Base-by-base conservation (phyloP, 2,113 vertebrate species). In the Anolis carolinensis region DNA sequence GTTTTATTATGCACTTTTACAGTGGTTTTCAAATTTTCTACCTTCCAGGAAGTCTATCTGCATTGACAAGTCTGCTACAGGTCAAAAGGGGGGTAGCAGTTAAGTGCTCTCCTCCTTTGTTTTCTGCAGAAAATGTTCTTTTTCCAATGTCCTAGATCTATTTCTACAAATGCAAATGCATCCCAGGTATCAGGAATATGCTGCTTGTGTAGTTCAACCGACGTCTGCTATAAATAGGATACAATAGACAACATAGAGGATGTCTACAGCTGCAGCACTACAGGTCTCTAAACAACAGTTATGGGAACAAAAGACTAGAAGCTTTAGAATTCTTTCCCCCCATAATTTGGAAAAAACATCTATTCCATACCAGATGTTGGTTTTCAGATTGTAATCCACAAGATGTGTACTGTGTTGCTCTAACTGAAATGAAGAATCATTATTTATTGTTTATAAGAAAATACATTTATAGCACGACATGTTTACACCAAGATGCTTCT, bases 251-350 rank as follows among this genome's bases (percentile, higher is more conserved):
- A 59, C 2, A 32, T 30, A 13, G 39, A 73, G 59, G 84, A 85
- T 32, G 27, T 8, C 76, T 70, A n/a, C 32, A 55, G 52, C 23
- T 30, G 32, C 25, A 27, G 73, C 73, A 76, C 4, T 48, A 80
- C 18, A 68, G 48, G 3, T 84, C 74, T 65, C 3, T 39, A 82
- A 25, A 52, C 25, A 76, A 50, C 1, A 76, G 0, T 30, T 32
- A 77, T 50, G 87, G 25, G 75, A 88, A 85, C 20, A 83, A 23
- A 71, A 84, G 9, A 86, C 62, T 52, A 7, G 44, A 44, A 59
- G 11, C n/a, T 81, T 86, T 14, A 18, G 55, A 59, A 59, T 16
- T 18, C 39, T 44, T 44, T 44, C 2, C 13, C 2, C 55, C 16
- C 14, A 11, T 59, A 4, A 59, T 59, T 59, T 59, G 55, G 14